Evolutionary conservation across 2,113 vertebrate genomes (phyloP).

Genomic region (Ailurus styani): DNA sequence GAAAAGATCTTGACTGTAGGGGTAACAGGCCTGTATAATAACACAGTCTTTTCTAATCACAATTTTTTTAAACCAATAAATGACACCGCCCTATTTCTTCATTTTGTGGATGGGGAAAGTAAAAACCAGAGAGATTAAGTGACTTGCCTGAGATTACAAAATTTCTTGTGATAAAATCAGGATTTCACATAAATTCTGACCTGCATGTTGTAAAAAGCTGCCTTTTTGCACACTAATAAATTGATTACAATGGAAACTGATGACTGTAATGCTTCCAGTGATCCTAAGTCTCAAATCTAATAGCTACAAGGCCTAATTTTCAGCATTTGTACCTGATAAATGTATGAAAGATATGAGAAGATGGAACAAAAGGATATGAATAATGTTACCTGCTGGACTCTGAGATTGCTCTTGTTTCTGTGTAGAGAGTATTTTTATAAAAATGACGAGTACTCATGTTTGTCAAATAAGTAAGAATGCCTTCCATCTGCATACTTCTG

Average conservation of each 20-base stretch:
- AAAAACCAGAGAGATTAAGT: background rate
- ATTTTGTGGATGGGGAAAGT: background rate
- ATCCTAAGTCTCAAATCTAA: background rate
- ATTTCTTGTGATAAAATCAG: background rate
- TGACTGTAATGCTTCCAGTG: background rate
- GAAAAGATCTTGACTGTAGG: background rate
- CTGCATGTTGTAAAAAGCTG: background rate
- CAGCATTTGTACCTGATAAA: background rate
- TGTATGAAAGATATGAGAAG: background rate
- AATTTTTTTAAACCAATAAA: background rate
- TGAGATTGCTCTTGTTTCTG: background rate
- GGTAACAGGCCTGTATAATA: background rate
- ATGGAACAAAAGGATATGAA: background rate
- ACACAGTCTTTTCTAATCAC: background rate
- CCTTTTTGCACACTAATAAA: background rate
- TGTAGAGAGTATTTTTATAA: constrained; percentile 3
- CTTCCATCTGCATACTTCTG: background rate
- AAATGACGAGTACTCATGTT: background rate
- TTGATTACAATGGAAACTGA: background rate
- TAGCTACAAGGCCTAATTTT: background rate
- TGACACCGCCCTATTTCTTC: background rate
- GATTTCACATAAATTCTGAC: background rate
- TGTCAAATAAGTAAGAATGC: background rate
- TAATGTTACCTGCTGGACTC: background rate
- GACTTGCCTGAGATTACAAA: background rate